These are phyloP conservation scores for Heliocidaris erythrogramma DNA, from an alignment of 35 echinoderm and acorn worm genomes.

Conservation along the genomic window DNA sequence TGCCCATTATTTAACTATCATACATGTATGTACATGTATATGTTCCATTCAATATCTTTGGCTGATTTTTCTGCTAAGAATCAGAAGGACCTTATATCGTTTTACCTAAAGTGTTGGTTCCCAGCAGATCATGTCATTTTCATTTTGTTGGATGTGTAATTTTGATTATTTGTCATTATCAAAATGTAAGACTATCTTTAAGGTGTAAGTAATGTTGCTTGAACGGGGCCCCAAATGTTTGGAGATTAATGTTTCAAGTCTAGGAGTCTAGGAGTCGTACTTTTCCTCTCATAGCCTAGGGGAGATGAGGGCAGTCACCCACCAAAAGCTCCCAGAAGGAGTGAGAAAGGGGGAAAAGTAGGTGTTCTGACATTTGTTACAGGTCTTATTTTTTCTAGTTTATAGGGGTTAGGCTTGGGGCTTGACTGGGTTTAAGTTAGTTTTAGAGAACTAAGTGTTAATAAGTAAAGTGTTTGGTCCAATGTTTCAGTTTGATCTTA, in stretches of 20 bases:
- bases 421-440: no score
- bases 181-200: not conserved
- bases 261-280: not conserved
- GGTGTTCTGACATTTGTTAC: no score
- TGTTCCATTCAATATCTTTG: no score
- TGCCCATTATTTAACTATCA: no score
- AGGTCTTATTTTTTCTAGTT: no score
- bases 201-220: not conserved
- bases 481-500: no score
- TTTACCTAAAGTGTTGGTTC: not conserved
- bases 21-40: no score
- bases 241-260: not conserved
- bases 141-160: not conserved
- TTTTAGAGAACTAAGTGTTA: no score
- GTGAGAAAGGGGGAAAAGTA: not conserved
- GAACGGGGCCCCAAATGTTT: not conserved
- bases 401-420: no score
- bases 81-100: no score
- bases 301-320: not conserved
- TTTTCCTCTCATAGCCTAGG: not conserved
- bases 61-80: no score
- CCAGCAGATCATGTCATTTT: not conserved
- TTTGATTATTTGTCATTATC: not conserved
- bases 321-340: not conserved
- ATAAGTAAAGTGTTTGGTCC: no score